phyloP scores from a whole-genome alignment of 2,797 vertebrate genomes.

The Diplodus puntazzo region DNA sequence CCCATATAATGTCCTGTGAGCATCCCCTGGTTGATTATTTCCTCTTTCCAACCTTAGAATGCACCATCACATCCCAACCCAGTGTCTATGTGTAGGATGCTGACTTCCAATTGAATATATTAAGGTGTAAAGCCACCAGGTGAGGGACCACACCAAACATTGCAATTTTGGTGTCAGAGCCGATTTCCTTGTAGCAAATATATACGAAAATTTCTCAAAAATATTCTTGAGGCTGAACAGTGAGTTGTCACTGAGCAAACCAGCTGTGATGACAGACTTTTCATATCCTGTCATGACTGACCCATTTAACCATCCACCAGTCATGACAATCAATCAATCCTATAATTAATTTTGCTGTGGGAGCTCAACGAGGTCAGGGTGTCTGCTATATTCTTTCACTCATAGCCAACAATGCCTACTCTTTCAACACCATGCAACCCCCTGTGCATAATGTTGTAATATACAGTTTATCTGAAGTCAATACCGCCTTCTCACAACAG shows the following conservation, averaged over 20 bases:
- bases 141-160: too few species aligned
- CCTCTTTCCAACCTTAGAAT: too few species aligned
- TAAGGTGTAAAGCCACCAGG: too few species aligned
- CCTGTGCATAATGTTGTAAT: constrained; percentile 12
- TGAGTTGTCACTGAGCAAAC: not conserved
- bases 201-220: too few species aligned
- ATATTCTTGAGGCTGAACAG: too few species aligned
- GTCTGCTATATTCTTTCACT: constrained; percentile 2
- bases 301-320: constrained; percentile 24
- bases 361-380: constrained; percentile 4
- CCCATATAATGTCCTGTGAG: too few species aligned
- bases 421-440: not conserved
- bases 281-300: constrained; percentile 5
- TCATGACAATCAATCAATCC: constrained; percentile 9
- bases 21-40: too few species aligned
- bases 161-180: too few species aligned
- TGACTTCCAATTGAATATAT: too few species aligned
- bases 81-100: too few species aligned
- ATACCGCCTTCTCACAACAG: constrained; percentile 37
- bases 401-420: not conserved
- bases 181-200: too few species aligned
- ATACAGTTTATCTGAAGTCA: constrained; percentile 32
- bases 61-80: too few species aligned
- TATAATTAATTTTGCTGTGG: constrained; percentile 10
- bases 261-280: constrained; percentile 19